phyloP scores from a whole-genome alignment of 2,797 vertebrate genomes.

The Sebastes kiyomatsui region DNA sequence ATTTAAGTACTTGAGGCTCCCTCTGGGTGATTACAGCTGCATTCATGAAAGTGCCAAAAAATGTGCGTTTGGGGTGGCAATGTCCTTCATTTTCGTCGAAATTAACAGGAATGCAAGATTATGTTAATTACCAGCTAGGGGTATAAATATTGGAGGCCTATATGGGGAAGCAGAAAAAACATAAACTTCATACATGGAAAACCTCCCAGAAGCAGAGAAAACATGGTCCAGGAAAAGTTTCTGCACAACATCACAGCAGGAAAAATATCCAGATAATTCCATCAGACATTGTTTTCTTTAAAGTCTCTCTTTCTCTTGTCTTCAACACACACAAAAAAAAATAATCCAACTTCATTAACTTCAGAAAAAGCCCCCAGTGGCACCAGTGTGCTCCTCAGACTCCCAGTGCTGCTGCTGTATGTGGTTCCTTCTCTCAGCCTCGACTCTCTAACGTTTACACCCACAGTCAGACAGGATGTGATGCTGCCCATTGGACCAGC shows the following conservation, averaged over 20 bases:
- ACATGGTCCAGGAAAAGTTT: slow-evolving; percentile 65
- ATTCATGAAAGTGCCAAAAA: slow-evolving; percentile 76
- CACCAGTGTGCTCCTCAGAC: slow-evolving; percentile 28
- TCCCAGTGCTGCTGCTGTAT: background rate
- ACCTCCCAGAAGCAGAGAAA: slow-evolving; percentile 43
- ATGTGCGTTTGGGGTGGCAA: slow-evolving; percentile 68
- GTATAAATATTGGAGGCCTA: slow-evolving; percentile 72
- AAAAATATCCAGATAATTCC: slow-evolving; percentile 41
- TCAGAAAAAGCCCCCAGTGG: background rate
- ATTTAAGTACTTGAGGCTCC: slow-evolving; percentile 77
- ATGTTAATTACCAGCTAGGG: slow-evolving; percentile 71
- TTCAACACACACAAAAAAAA: background rate
- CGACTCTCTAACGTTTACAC: slow-evolving; percentile 54
- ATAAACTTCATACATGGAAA: slow-evolving; percentile 56
- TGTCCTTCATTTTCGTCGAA: slow-evolving; percentile 73
- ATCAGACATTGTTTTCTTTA: background rate
- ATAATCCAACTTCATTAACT: slow-evolving; percentile 48
- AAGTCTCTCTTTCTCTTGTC: background rate
- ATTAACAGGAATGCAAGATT: slow-evolving; percentile 71
- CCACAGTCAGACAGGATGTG: slow-evolving; percentile 65
- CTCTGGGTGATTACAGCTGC: slow-evolving; percentile 77
- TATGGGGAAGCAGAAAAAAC: slow-evolving; percentile 11
- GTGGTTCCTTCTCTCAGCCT: slow-evolving; percentile 46
- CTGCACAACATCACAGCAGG: slow-evolving; percentile 44
- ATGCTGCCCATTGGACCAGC: slow-evolving; percentile 52